phyloP scores from a whole-genome alignment of 2,888 invertebrate genomes.

The Drosophila ustulata region DNA sequence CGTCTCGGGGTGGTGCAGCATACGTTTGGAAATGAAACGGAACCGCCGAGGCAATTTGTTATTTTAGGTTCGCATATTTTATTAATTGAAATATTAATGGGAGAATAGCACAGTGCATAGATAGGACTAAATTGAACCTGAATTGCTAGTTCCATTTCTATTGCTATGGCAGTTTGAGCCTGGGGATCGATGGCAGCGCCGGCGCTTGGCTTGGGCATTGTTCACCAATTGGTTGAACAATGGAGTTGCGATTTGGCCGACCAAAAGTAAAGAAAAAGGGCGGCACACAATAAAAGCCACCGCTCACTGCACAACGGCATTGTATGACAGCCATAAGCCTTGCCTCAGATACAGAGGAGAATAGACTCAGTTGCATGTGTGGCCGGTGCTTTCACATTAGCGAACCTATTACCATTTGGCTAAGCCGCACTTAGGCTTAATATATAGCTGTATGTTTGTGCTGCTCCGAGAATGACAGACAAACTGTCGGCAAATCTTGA shows the following conservation, averaged over 20 bases:
- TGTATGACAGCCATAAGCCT: conserved; percentile 42
- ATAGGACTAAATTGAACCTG: not conserved
- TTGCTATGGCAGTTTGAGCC: not conserved
- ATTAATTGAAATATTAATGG: conserved; percentile 60
- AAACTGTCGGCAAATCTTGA: conserved; percentile 44
- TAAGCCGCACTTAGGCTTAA: conserved; percentile 71
- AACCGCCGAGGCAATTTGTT: conserved; percentile 28
- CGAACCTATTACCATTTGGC: conserved; percentile 73
- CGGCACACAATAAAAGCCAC: conserved; percentile 74
- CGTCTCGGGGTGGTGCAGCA: conserved; percentile 7
- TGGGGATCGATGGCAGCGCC: conserved; percentile 61
- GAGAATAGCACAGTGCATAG: not conserved
- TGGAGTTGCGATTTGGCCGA: conserved; percentile 27
- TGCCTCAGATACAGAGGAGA: conserved; percentile 9
- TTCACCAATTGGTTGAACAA: conserved; percentile 68
- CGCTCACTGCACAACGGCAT: conserved; percentile 31
- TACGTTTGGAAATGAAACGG: conserved; percentile 30
- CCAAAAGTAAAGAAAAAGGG: conserved; percentile 14
- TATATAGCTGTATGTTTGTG: conserved; percentile 10
- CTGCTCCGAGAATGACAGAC: conserved; percentile 42
- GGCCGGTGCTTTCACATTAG: conserved; percentile 65
- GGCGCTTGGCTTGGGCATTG: conserved; percentile 68
- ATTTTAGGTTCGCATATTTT: conserved; percentile 41
- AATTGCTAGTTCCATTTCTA: not conserved
- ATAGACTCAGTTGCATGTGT: conserved; percentile 31